A percentile compares a stretch with the other conserved stretches of the same genome.
phyloP scores from a whole-genome alignment of 2,888 invertebrate genomes.

The Nezara viridula region DNA sequence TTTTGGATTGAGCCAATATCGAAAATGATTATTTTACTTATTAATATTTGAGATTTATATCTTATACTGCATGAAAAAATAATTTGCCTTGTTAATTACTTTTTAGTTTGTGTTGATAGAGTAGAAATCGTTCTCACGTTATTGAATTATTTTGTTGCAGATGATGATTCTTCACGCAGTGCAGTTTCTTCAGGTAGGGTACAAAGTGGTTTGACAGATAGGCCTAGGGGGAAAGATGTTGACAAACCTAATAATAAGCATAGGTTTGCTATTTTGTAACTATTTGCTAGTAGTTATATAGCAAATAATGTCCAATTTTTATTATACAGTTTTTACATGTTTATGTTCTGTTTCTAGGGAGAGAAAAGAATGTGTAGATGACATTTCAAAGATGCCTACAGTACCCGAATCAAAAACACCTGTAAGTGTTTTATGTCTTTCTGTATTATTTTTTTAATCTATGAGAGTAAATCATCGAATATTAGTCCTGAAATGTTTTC shows the following conservation, averaged over 20 bases:
- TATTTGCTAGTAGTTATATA: not conserved
- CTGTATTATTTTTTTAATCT: too few relatives aligned
- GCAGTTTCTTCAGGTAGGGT: not conserved
- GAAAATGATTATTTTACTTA: too few relatives aligned
- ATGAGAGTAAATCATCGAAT: too few relatives aligned
- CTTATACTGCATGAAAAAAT: too few relatives aligned
- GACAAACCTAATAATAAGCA: conserved; percentile 50
- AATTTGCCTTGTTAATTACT: not conserved
- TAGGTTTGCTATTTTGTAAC: conserved; percentile 50
- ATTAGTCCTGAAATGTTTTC: too few relatives aligned
- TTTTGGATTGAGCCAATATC: too few relatives aligned
- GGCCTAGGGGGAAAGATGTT: conserved; percentile 50
- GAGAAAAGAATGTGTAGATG: conserved; percentile 70
- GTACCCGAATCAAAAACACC: conserved; percentile 81
- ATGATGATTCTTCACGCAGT: not conserved
- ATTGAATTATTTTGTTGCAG: conserved; percentile 24
- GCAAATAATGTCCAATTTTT: conserved; percentile 56
- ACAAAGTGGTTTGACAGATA: conserved; percentile 35
- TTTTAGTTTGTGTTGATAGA: not conserved
- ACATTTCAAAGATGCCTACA: conserved; percentile 77
- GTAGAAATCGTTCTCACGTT: not conserved
- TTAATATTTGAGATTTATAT: too few relatives aligned
- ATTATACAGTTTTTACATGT: not conserved
- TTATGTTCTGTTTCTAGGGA: conserved; percentile 67
- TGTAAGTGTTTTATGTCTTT: conserved; percentile 71